A percentile compares a stretch with the other conserved stretches of the same genome.
These are phyloP conservation scores for Alfaro cultratus DNA, from an alignment of 2,797 vertebrate genomes.

Conservation along the genomic window DNA sequence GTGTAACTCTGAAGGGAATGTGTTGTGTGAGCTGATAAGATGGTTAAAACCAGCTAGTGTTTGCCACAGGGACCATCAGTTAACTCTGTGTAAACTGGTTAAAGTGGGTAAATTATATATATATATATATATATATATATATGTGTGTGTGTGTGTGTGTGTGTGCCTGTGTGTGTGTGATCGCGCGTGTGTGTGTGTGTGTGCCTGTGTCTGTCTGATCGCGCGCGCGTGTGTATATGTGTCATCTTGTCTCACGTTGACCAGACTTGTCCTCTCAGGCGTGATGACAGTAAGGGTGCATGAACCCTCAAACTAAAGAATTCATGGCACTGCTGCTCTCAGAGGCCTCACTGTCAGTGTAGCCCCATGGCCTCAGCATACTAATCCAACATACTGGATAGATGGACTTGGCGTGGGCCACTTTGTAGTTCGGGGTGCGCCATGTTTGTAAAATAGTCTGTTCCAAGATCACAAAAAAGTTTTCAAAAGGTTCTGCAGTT, in stretches of 20 bases:
- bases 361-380: slow-evolving; percentile 73
- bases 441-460: not conserved
- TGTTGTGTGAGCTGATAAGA: slow-evolving; percentile 70
- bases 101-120: slow-evolving; percentile 29
- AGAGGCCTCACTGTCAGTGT: slow-evolving; percentile 73
- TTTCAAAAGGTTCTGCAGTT: not conserved
- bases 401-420: slow-evolving; percentile 9
- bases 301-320: slow-evolving; percentile 75
- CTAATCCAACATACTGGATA: slow-evolving; percentile 71
- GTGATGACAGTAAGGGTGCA: slow-evolving; percentile 68
- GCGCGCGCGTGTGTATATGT: slow-evolving; percentile 12
- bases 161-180: not conserved
- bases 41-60: slow-evolving; percentile 57
- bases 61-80: slow-evolving; percentile 58
- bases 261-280: slow-evolving; percentile 67
- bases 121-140: not conserved
- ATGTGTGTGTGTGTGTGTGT: too few species aligned
- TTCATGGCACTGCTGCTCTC: slow-evolving; percentile 73
- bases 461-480: not conserved
- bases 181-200: not conserved
- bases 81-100: slow-evolving; percentile 39
- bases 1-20: slow-evolving; percentile 67
- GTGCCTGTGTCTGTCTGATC: not conserved
- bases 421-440: not conserved
- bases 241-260: slow-evolving; percentile 53